A percentile compares a stretch with the other conserved stretches of the same genome.
Evolutionary conservation across 2,113 vertebrate species (phyloP).

Genomic region (Grammomys dolichurus): DNA sequence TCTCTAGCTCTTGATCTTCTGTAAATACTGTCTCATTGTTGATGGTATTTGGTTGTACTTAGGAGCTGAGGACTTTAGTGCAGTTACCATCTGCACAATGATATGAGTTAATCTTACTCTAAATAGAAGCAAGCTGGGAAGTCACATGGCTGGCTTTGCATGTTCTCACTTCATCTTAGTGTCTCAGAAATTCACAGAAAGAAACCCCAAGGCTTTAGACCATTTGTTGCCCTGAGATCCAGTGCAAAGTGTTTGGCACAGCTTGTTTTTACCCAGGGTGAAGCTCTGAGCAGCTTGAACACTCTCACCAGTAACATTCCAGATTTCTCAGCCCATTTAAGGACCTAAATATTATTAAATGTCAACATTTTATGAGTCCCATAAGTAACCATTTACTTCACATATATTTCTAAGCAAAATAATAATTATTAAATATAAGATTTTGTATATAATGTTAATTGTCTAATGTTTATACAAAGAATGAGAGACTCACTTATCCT

Average conservation of each 20-base stretch:
- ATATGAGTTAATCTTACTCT: background rate
- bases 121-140: conserved; percentile 4
- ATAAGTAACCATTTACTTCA: background rate
- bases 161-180: background rate
- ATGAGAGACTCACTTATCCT: conserved; percentile 44
- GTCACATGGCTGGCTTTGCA: background rate
- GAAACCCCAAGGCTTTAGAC: conserved; percentile 29
- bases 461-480: conserved; percentile 41
- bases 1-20: background rate
- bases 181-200: conserved; percentile 14
- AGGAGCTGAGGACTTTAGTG: background rate
- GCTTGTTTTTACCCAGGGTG: background rate
- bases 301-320: background rate
- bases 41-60: conserved; percentile 32
- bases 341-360: background rate
- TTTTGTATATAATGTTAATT: conserved; percentile 32
- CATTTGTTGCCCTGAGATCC: background rate
- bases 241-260: background rate
- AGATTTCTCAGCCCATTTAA: conserved; percentile 4
- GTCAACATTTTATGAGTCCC: background rate
- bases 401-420: background rate
- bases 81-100: background rate
- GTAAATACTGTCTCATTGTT: background rate
- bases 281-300: background rate
- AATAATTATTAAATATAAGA: conserved; percentile 26